A percentile compares a stretch with the other conserved stretches of the same genome.
phyloP scores from a whole-genome alignment of 1,140 invertebrate species.

The Calephelis virginiensis region DNA sequence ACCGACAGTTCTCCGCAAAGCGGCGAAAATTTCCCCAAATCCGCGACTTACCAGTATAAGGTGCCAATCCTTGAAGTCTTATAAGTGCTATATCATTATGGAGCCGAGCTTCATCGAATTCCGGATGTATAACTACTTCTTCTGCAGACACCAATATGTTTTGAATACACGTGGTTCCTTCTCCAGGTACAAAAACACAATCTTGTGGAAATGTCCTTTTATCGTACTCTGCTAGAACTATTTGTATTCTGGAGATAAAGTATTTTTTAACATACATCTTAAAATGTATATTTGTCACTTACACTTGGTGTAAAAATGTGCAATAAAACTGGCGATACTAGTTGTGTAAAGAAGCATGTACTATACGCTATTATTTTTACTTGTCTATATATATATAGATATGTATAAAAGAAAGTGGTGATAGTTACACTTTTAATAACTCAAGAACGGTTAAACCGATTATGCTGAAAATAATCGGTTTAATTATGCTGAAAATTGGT shows the following conservation, averaged over 20 bases:
- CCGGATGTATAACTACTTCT: conserved; percentile 45
- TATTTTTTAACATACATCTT: neutral
- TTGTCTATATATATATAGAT: no score
- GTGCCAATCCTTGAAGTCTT: conserved; percentile 42
- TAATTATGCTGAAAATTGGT: no score
- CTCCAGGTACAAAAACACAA: conserved; percentile 41
- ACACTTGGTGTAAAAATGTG: no score
- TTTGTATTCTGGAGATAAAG: conserved; percentile 50
- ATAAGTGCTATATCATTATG: conserved; percentile 62
- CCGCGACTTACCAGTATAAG: conserved; percentile 53
- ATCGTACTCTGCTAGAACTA: conserved; percentile 63
- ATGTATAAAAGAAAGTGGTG: no score
- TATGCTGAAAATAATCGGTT: no score
- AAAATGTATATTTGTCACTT: no score
- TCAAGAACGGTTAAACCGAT: no score
- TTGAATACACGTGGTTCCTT: conserved; percentile 48
- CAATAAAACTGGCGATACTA: no score
- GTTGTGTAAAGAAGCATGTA: no score
- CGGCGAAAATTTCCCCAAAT: neutral
- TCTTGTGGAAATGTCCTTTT: conserved; percentile 63
- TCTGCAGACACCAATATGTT: conserved; percentile 51
- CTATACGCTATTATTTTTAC: no score
- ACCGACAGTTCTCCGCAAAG: neutral
- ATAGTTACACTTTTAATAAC: no score
- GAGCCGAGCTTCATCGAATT: conserved; percentile 48